phyloP scores from a whole-genome alignment of 2,113 vertebrate species.

The Geococcyx californianus region DNA sequence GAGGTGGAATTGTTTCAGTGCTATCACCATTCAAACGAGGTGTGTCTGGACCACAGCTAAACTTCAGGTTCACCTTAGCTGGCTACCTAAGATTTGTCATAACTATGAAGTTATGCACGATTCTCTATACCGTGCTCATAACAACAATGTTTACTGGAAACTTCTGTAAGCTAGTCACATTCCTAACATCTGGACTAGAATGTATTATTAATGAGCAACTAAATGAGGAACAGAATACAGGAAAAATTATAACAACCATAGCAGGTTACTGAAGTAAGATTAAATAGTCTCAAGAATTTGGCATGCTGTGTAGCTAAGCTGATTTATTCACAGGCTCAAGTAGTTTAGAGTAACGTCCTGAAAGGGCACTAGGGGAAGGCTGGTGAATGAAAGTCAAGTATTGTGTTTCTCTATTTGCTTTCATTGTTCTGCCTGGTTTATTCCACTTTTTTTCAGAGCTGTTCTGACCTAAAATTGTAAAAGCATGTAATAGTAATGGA shows the following conservation, averaged over 20 bases:
- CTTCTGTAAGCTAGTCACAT: background rate
- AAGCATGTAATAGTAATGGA: background rate
- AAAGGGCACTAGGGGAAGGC: background rate
- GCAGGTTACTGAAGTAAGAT: background rate
- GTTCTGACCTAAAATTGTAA: background rate
- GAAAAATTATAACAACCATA: background rate
- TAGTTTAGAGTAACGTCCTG: background rate
- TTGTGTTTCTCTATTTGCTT: background rate
- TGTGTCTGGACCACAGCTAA: background rate
- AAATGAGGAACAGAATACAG: background rate
- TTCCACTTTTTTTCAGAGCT: background rate
- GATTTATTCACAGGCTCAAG: background rate
- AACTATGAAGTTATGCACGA: background rate
- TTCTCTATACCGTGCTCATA: background rate
- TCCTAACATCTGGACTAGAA: background rate
- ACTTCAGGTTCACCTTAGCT: background rate
- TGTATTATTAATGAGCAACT: background rate
- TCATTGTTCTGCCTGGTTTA: background rate
- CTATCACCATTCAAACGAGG: background rate
- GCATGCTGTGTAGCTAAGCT: background rate
- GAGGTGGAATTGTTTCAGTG: background rate
- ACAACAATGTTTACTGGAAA: background rate
- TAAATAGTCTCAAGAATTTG: background rate
- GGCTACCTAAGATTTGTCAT: background rate
- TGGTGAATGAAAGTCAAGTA: background rate